These are phyloP conservation scores for Cassiopea xamachana DNA, from an alignment of 30 jellyfish, hydroid and myxozoan species.

Conservation along the genomic window DNA sequence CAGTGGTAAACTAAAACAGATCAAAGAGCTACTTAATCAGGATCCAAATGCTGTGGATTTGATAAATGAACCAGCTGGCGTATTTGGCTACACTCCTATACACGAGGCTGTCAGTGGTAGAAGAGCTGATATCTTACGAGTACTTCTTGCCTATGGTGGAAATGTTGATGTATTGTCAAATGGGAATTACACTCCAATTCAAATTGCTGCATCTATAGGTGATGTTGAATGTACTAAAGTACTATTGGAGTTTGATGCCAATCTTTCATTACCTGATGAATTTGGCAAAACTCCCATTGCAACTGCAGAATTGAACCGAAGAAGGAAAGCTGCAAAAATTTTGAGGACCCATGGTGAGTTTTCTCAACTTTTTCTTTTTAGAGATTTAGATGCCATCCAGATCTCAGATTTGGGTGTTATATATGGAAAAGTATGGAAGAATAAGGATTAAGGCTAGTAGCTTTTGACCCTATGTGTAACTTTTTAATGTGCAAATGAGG, in stretches of 20 bases:
- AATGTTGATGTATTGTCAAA: slow-evolving; percentile 79
- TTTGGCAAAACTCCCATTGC: slow-evolving; percentile 87
- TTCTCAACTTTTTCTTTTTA: background rate
- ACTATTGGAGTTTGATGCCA: slow-evolving; percentile 76
- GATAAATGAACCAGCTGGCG: slow-evolving; percentile 90
- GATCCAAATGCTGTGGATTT: slow-evolving; percentile 52
- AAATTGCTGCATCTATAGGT: slow-evolving; percentile 96
- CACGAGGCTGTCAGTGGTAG: slow-evolving; percentile 93
- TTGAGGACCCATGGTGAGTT: slow-evolving; percentile 76
- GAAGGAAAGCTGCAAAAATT: slow-evolving; percentile 74
- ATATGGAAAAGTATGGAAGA: background rate
- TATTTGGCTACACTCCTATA: slow-evolving; percentile 91
- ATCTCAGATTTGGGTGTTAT: background rate
- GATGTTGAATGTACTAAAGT: slow-evolving; percentile 80
- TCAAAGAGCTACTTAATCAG: slow-evolving; percentile 52
- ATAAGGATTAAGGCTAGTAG: background rate
- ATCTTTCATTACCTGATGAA: slow-evolving; percentile 72
- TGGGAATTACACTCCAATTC: slow-evolving; percentile 94
- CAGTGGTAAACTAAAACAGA: slow-evolving; percentile 70
- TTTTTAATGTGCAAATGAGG: background rate
- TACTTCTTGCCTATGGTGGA: slow-evolving; percentile 89
- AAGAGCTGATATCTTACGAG: slow-evolving; percentile 66
- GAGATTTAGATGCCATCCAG: background rate
- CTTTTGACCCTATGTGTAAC: background rate
- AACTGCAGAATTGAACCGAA: slow-evolving; percentile 82